phyloP scores from a whole-genome alignment of 2,797 vertebrate genomes.

The Selene dorsalis region DNA sequence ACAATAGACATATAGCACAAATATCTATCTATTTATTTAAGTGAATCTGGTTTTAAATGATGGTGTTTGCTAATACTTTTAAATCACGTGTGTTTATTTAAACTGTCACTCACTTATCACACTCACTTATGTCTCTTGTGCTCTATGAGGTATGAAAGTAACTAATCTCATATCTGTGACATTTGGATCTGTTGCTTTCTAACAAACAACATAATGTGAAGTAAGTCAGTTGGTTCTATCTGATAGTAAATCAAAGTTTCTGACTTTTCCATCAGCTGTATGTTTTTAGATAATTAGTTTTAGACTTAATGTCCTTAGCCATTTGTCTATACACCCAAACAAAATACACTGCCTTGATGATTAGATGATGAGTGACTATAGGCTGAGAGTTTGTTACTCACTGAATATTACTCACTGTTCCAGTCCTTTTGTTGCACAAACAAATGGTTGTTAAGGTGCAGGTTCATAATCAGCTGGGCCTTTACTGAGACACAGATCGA shows the following conservation, averaged over 20 bases:
- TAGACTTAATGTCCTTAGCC: neutral
- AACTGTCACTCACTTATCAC: no score
- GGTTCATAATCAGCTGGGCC: slow-evolving; percentile 28
- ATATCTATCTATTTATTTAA: no score
- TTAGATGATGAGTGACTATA: neutral
- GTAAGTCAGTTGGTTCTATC: neutral
- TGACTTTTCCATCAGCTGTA: neutral
- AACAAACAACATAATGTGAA: neutral
- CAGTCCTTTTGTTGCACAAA: slow-evolving; percentile 9
- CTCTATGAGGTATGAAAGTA: neutral
- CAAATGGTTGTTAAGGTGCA: slow-evolving; percentile 11
- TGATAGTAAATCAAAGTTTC: no score
- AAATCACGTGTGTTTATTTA: no score
- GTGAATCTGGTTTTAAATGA: neutral
- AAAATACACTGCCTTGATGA: neutral
- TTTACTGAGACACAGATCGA: slow-evolving; percentile 14
- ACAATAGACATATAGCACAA: no score
- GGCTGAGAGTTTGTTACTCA: neutral
- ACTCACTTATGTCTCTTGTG: neutral
- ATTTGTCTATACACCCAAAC: neutral
- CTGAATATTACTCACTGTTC: neutral
- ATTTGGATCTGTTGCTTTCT: neutral
- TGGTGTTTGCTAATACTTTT: neutral
- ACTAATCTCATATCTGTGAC: no score
- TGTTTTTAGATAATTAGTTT: neutral